Conservation (phyloP, 2,113 vertebrate species). For the Aleadryas rufinucha region DNA sequence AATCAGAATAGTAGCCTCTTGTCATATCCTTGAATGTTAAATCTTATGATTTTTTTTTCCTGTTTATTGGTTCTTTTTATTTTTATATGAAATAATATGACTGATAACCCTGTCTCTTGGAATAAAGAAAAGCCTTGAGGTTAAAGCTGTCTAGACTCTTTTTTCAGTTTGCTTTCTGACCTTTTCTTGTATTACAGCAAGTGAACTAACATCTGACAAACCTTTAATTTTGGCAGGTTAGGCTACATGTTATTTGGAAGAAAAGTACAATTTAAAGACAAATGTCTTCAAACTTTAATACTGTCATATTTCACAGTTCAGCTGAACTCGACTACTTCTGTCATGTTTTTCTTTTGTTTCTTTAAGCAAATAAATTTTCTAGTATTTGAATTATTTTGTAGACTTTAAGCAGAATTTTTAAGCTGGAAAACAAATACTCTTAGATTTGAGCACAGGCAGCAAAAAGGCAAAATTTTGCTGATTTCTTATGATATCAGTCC, state of each 20-base stretch:
- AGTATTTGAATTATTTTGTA: background rate
- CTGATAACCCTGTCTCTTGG: slow-evolving; percentile 37
- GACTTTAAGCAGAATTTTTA: background rate
- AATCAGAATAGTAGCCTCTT: background rate
- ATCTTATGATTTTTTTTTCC: slow-evolving; percentile 37
- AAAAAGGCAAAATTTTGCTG: slow-evolving; percentile 49
- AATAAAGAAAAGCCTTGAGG: slow-evolving; percentile 34
- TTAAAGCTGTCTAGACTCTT: slow-evolving; percentile 12
- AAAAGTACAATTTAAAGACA: slow-evolving; percentile 37
- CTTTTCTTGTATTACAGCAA: slow-evolving; percentile 58
- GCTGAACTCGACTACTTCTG: background rate
- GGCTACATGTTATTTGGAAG: slow-evolving; percentile 10
- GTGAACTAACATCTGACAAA: slow-evolving; percentile 51
- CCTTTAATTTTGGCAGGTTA: slow-evolving; percentile 54
- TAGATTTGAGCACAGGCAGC: slow-evolving; percentile 6
- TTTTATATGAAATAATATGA: slow-evolving; percentile 26
- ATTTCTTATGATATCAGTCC: slow-evolving; percentile 5
- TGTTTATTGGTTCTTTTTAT: slow-evolving; percentile 20
- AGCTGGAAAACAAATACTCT: background rate
- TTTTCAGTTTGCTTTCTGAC: slow-evolving; percentile 59
- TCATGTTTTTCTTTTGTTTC: background rate
- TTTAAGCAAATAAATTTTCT: background rate
- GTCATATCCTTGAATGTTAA: slow-evolving; percentile 47
- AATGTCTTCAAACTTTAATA: slow-evolving; percentile 16
- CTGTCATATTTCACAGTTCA: background rate